Evolutionary conservation across 2,888 invertebrate genomes (phyloP).

Genomic region (Plutella xylostella): DNA sequence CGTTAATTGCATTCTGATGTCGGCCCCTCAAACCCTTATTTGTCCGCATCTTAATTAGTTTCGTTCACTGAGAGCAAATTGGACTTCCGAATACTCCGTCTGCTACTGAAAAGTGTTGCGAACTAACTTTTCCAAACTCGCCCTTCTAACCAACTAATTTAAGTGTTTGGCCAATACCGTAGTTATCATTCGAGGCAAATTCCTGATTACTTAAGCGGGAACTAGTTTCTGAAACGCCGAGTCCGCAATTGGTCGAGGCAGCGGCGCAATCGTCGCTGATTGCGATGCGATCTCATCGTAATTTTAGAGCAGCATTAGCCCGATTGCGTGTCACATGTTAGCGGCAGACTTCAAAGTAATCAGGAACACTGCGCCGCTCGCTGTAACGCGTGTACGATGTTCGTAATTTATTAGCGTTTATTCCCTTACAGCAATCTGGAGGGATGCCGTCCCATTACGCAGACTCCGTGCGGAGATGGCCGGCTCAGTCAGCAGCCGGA

Average conservation of each 20-base stretch:
- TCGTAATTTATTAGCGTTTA: conserved; percentile 68
- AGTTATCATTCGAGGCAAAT: too few species aligned
- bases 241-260: not conserved
- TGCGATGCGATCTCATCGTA: not conserved
- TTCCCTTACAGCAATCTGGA: conserved; percentile 67
- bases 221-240: not conserved
- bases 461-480: conserved; percentile 61
- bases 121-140: too few species aligned
- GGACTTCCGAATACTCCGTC: too few species aligned
- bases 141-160: too few species aligned
- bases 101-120: too few species aligned
- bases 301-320: conserved; percentile 9
- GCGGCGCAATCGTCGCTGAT: too few species aligned
- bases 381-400: conserved; percentile 58
- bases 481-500: conserved; percentile 59
- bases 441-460: conserved; percentile 65
- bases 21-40: too few species aligned
- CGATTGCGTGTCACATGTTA: conserved; percentile 42
- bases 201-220: not conserved
- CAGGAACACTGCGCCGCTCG: conserved; percentile 54
- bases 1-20: not conserved
- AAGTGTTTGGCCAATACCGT: too few species aligned
- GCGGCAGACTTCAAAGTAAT: conserved; percentile 65
- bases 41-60: too few species aligned
- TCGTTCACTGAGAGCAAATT: too few species aligned